Evolutionary conservation across 2,888 invertebrate genomes (phyloP).

Genomic region (Epicampocera succincta): DNA sequence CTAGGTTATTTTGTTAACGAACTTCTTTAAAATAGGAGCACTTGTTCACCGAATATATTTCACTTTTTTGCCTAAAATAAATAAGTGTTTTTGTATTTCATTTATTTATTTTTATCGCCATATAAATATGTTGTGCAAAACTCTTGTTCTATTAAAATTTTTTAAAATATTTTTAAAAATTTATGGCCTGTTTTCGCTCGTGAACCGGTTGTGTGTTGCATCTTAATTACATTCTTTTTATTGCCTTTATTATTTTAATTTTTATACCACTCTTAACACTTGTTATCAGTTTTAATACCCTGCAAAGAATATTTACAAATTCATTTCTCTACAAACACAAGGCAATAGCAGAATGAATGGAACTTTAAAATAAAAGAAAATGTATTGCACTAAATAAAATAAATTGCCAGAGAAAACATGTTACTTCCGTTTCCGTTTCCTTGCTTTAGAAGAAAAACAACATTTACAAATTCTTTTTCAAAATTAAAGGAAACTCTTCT

Average conservation of each 20-base stretch:
- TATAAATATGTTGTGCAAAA: too few relatives aligned
- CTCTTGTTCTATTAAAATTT: too few relatives aligned
- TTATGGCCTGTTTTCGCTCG: background rate
- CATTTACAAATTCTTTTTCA: conserved; percentile 50
- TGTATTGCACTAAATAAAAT: conserved; percentile 32
- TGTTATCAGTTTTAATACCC: conserved; percentile 45
- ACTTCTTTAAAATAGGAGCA: too few relatives aligned
- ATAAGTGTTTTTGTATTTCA: too few relatives aligned
- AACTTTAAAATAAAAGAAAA: conserved; percentile 18
- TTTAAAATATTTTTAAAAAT: too few relatives aligned
- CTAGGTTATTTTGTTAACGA: too few relatives aligned
- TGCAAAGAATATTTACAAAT: conserved; percentile 2
- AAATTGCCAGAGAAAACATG: conserved; percentile 59
- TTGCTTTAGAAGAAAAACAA: conserved; percentile 50
- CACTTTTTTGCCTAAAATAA: too few relatives aligned
- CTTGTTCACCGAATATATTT: too few relatives aligned
- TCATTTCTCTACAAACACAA: conserved; percentile 15
- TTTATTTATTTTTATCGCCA: too few relatives aligned
- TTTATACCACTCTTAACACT: conserved; percentile 37
- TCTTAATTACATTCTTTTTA: conserved; percentile 43
- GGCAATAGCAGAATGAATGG: too few relatives aligned
- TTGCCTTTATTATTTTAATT: conserved; percentile 20
- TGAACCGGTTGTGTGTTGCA: too few relatives aligned
- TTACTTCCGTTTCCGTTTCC: conserved; percentile 66
- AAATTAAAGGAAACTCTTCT: conserved; percentile 21